Evolutionary conservation across 1,140 invertebrate genomes (phyloP).

Genomic region (Cyclina sinensis): DNA sequence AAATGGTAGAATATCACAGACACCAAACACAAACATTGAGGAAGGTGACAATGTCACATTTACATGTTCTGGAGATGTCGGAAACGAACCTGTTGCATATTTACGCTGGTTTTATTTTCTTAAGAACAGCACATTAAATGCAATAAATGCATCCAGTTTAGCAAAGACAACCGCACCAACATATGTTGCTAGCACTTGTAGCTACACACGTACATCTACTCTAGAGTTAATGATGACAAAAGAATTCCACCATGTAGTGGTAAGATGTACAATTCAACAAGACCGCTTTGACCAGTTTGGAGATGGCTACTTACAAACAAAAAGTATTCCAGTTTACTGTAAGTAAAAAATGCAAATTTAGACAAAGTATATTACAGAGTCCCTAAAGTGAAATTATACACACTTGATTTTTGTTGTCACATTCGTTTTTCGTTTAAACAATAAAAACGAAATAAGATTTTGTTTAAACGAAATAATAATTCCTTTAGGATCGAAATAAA

Average conservation of each 20-base stretch:
- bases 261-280: conserved; percentile 42
- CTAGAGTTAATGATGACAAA: conserved; percentile 3
- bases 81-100: not conserved
- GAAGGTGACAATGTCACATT: not conserved
- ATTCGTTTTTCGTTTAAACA: no score
- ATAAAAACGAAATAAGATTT: no score
- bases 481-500: no score
- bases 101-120: conserved; percentile 29
- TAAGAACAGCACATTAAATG: not conserved
- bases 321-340: not conserved
- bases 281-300: not conserved
- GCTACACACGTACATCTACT: not conserved
- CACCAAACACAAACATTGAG: conserved; percentile 8
- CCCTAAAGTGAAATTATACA: no score
- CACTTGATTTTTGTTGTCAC: no score
- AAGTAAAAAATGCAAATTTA: not conserved
- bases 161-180: not conserved
- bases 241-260: not conserved
- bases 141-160: not conserved
- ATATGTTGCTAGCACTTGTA: not conserved
- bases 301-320: conserved; percentile 21
- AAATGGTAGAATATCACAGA: not conserved
- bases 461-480: no score
- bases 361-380: no score
- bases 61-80: conserved; percentile 18